These are phyloP conservation scores for Oscheius sp. DNA, from an alignment of 2,888 invertebrate species.

Conservation along the genomic window DNA sequence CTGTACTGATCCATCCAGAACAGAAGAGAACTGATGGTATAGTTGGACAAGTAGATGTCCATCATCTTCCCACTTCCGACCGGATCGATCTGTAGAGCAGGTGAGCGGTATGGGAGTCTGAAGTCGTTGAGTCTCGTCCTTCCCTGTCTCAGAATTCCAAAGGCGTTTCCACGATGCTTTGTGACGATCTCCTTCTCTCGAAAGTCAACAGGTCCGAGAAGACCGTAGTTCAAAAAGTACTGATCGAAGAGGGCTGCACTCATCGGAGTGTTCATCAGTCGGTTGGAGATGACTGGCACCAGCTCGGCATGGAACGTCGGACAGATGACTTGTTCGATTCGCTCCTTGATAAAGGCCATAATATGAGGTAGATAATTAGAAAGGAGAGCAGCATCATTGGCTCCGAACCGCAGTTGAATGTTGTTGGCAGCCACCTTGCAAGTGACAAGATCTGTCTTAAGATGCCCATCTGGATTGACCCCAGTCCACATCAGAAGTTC, in stretches of 20 bases:
- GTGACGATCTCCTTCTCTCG: constrained; percentile 52
- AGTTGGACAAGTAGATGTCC: constrained; percentile 70
- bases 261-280: constrained; percentile 71
- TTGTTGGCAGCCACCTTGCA: constrained; percentile 67
- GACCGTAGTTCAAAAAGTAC: constrained; percentile 71
- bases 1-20: constrained; percentile 73
- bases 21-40: constrained; percentile 67
- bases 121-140: constrained; percentile 71
- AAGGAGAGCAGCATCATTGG: constrained; percentile 60
- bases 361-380: constrained; percentile 69
- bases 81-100: constrained; percentile 51
- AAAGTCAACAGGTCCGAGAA: constrained; percentile 64
- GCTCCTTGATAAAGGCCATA: constrained; percentile 65
- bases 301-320: constrained; percentile 72
- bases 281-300: constrained; percentile 71
- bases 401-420: constrained; percentile 64
- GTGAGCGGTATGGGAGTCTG: constrained; percentile 69
- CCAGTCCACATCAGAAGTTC: constrained; percentile 67
- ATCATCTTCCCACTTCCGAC: constrained; percentile 65
- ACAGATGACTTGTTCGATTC: constrained; percentile 70
- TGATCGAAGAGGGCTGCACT: constrained; percentile 72
- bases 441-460: constrained; percentile 69
- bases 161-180: constrained; percentile 71
- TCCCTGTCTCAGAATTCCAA: constrained; percentile 71
- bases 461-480: constrained; percentile 70